Evolutionary conservation across 1,140 invertebrate genomes (phyloP), one percentile per base, ranked within the genome.

Genomic region (Choristoneura fumiferana): DNA sequence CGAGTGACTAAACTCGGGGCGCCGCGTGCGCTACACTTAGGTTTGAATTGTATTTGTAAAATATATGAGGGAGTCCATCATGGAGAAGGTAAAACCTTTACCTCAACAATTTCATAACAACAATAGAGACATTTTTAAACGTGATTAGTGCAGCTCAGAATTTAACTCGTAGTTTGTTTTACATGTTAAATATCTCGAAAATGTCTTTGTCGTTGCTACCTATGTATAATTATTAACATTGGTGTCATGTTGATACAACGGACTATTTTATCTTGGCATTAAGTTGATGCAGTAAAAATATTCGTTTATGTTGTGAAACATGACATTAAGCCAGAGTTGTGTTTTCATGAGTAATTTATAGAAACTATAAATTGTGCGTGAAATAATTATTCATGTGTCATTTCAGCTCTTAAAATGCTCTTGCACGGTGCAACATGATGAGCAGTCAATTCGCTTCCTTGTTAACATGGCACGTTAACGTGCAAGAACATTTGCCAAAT

Each of bases 1-100:
- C 75, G 86, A 89, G 86, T 89, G 86, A 89, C 80, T 84, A 80
- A 78, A 89, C 78, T 87, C 78, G 81, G 84, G 83, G 84, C 84
- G 86, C 84, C 73, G 86, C 84, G 86, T 85, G 84, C 84, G 80
- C 84, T 76, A 81, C 84, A 84, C 82, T 83, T 87, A 88, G 81
- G 81, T 86, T 89, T 87, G 78, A 89, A 85, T 89, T 89, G 76
- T 89, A 81, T 78, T 78, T 87, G 71, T 87, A 81, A 83, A 82
- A 84, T 84, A 70, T 84, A 68, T 86, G 84, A 82, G 84, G 86
- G 73, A 86, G 82, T 80, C 68, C 85, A 74, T 71, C 81, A 79
- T 45, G 73, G 60, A 57, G 85, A 89, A 89, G 86, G 86, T 89
- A 89, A 87, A 76, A 73, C 70, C 67, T 74, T 78, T 84, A 78